Evolutionary conservation across 2,888 invertebrate species (phyloP).

Genomic region (Ischnus inquisitorius): DNA sequence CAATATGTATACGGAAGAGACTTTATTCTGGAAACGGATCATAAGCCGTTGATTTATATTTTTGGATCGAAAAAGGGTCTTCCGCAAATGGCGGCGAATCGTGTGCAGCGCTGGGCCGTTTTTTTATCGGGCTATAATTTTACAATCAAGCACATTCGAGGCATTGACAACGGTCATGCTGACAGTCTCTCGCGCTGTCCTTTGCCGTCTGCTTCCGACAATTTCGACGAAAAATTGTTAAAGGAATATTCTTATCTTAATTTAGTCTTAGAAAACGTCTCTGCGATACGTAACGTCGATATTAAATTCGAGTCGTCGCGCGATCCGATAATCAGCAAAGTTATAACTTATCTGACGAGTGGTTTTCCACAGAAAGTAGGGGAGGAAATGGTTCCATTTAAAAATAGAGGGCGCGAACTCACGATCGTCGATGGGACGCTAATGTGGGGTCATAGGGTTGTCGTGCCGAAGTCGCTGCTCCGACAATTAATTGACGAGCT

Average conservation of each 20-base stretch:
- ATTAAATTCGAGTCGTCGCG: constrained; percentile 16
- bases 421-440: constrained; percentile 43
- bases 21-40: constrained; percentile 74
- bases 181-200: constrained; percentile 43
- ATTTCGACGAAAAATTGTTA: constrained; percentile 3
- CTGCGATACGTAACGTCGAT: constrained; percentile 1
- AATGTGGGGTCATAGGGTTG: constrained; percentile 65
- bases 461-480: constrained; percentile 58
- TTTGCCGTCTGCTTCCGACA: not conserved
- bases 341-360: constrained; percentile 34
- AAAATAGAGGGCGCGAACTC: constrained; percentile 43
- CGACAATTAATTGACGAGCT: constrained; percentile 54
- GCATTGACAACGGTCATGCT: constrained; percentile 39
- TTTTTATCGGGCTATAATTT: constrained; percentile 67
- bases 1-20: constrained; percentile 80
- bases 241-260: constrained; percentile 32
- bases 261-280: constrained; percentile 29
- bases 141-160: constrained; percentile 37
- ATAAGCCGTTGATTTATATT: constrained; percentile 72
- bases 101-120: constrained; percentile 75
- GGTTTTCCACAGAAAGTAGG: constrained; percentile 45
- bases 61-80: constrained; percentile 62
- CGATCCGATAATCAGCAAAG: constrained; percentile 41
- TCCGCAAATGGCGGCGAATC: constrained; percentile 73
- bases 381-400: constrained; percentile 40